These are phyloP conservation scores for Danio tinwini DNA, from an alignment of 2,797 vertebrate genomes.

Conservation along the genomic window DNA sequence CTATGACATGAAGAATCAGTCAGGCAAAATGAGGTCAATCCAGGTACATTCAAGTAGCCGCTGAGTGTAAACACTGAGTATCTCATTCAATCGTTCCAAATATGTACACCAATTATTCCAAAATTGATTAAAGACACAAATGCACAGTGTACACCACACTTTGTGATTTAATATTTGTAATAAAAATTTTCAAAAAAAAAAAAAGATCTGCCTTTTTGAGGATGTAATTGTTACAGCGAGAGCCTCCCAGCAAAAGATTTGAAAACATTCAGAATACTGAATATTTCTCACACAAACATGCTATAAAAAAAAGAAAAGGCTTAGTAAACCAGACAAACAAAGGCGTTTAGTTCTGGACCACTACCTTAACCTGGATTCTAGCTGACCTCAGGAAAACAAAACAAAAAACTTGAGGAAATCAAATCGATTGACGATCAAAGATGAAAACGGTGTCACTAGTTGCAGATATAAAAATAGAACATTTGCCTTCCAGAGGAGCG, in stretches of 20 bases:
- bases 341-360: conserved; percentile 39
- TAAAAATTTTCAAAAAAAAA: conserved; percentile 53
- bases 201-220: conserved; percentile 47
- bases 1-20: no score
- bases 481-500: conserved; percentile 70
- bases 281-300: conserved; percentile 58
- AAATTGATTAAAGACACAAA: conserved; percentile 39
- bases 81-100: not conserved
- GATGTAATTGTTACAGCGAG: conserved; percentile 54
- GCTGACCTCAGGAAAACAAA: conserved; percentile 24
- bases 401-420: not conserved
- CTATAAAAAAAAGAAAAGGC: conserved; percentile 54
- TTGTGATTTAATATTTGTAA: conserved; percentile 65
- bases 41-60: no score
- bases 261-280: conserved; percentile 61
- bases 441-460: conserved; percentile 56
- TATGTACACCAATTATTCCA: not conserved
- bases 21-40: no score
- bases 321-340: conserved; percentile 48
- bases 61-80: not conserved
- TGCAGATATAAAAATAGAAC: conserved; percentile 81
- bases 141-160: conserved; percentile 52
- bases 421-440: conserved; percentile 43
- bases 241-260: conserved; percentile 47
- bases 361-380: conserved; percentile 25